phyloP scores from a whole-genome alignment of 2,888 invertebrate species.

The Sphaerophoria taeniata region DNA sequence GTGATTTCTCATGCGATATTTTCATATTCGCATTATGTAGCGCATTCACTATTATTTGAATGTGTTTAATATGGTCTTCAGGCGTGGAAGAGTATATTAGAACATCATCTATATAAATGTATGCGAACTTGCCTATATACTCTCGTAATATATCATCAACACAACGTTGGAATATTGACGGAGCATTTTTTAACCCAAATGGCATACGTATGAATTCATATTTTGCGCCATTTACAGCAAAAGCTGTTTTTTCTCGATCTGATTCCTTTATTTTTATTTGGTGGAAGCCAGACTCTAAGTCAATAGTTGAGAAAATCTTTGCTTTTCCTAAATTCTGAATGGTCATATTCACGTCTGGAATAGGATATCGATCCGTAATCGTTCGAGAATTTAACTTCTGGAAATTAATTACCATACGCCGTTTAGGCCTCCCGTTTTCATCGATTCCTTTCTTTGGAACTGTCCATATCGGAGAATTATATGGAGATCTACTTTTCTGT shows the following conservation, averaged over 20 bases:
- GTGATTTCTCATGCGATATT: conserved; percentile 7
- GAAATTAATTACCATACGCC: neutral
- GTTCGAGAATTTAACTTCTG: neutral
- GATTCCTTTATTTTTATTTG: neutral
- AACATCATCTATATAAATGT: conserved; percentile 3
- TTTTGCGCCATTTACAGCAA: conserved; percentile 5
- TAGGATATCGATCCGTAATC: conserved; percentile 1
- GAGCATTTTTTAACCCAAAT: conserved; percentile 4
- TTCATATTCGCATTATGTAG: conserved; percentile 8
- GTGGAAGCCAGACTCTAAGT: conserved; percentile 13
- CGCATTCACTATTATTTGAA: neutral
- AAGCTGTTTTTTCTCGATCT: neutral
- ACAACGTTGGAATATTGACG: conserved; percentile 19
- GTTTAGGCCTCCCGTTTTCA: neutral
- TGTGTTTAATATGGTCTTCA: conserved; percentile 8
- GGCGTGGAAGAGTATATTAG: neutral
- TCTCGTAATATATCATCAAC: conserved; percentile 20
- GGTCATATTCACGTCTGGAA: neutral
- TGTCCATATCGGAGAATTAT: conserved; percentile 10
- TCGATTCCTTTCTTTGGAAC: conserved; percentile 1
- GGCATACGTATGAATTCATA: conserved; percentile 11
- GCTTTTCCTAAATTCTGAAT: neutral
- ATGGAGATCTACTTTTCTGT: conserved; percentile 2
- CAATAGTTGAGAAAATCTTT: neutral
- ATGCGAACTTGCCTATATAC: neutral